Evolutionary conservation across 2,888 invertebrate genomes (phyloP), one percentile per base, ranked within the genome.

Genomic region (Nyleta sp.): DNA sequence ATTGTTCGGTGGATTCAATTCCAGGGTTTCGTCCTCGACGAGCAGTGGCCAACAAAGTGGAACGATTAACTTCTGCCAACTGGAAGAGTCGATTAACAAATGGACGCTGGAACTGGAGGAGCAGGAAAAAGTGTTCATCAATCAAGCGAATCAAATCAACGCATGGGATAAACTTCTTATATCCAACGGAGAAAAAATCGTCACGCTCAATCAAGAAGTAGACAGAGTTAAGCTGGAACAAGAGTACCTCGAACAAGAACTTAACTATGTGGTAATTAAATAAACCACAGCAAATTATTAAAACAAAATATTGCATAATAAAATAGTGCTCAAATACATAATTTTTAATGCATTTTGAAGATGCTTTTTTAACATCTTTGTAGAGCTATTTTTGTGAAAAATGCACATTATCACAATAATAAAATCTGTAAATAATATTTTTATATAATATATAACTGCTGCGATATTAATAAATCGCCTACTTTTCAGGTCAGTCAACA

Each of bases 81-180:
- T 98, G 2, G 98, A 98, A 89, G 98, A 98, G 86, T 93, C 94
- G 35, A 96, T 98, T 72, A 98, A 98, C 91, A 97, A 98, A 90
- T 99, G 98, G 98, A 97, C 96, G 0, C 89, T 96, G 0, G 98
- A 98, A 85, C 90, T 99, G 38, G 97, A 98, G 82, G 97, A 98
- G 82, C 98, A 98, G 87, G 98, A 98, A 88, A 96, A 96, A 88
- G 94, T 95, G 0, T 99, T 98, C 88, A 94, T 97, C 74, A 96
- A 97, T 89, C 98, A 98, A 90, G 98, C 98, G 0, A 96, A 97
- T 3, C 97, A 98, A 91, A 95, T 99, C 68, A 99, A 99, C 91
- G 96, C 97, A 0, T 99, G 99, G 98, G 99, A 99, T 88, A 93
- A 96, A 80, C 92, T 98, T 40, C 92, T 99, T 1, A 96, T 98